These are phyloP conservation scores for Aphelocoma californica DNA, from an alignment of 2,797 vertebrate species.

Conservation along the genomic window DNA sequence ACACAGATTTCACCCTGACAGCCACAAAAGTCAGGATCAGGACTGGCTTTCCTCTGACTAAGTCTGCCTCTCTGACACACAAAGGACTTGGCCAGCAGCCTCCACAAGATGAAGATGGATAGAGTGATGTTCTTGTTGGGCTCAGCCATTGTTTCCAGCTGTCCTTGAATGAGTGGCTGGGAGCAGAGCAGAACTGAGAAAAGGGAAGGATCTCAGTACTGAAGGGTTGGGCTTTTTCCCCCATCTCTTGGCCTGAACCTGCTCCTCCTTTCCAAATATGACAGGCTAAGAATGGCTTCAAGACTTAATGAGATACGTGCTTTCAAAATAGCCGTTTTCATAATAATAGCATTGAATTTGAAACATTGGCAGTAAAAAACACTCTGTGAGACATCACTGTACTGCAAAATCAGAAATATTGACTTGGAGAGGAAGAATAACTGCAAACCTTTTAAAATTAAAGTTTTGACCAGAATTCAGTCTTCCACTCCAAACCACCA, in stretches of 20 bases:
- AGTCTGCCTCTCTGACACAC: neutral
- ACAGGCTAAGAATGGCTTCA: neutral
- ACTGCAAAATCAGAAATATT: neutral
- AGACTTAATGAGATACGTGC: too few relatives aligned
- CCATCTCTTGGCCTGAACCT: neutral
- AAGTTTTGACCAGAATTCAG: neutral
- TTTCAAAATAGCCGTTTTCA: neutral
- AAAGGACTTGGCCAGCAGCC: neutral
- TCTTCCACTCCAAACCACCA: neutral
- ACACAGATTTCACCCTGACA: neutral
- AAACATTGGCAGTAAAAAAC: neutral
- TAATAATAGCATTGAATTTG: neutral
- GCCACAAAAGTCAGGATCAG: neutral
- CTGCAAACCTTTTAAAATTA: neutral
- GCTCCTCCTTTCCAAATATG: neutral
- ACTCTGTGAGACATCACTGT: neutral
- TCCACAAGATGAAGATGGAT: neutral
- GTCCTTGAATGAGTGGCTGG: fast-evolving
- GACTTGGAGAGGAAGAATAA: neutral
- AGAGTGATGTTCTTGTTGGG: neutral
- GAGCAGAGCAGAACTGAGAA: neutral
- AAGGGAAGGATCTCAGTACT: neutral
- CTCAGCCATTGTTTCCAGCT: neutral
- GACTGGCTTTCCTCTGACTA: neutral
- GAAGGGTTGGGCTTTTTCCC: neutral